Conservation (phyloP, 2,797 vertebrate species). For the Enteromius unitaeniatus region DNA sequence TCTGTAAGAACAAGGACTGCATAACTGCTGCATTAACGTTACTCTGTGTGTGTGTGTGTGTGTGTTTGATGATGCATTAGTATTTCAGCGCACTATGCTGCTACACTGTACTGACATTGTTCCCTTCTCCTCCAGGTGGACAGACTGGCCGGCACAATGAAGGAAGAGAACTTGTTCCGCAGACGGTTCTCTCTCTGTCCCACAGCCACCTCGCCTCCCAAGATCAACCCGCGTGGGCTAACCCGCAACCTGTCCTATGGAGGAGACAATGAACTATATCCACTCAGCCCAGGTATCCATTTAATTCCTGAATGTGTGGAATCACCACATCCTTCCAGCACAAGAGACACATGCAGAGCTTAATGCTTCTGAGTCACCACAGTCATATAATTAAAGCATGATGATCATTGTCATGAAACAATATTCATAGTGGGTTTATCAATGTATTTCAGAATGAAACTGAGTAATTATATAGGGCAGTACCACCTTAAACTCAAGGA, state of each 20-base stretch:
- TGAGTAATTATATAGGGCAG: background rate
- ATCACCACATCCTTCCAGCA: background rate
- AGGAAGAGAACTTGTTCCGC: constrained; percentile 93
- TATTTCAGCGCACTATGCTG: constrained; percentile 9
- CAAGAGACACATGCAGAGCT: background rate
- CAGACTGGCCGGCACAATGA: constrained; percentile 86
- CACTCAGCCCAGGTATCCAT: constrained; percentile 85
- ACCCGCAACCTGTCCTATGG: constrained; percentile 89
- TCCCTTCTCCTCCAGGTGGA: constrained; percentile 74
- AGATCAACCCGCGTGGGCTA: constrained; percentile 85
- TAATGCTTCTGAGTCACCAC: background rate
- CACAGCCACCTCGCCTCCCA: constrained; percentile 86
- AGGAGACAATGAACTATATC: constrained; percentile 85
- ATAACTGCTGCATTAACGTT: constrained; percentile 25
- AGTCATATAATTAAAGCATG: background rate
- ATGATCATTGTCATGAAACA: background rate
- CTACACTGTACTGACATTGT: background rate
- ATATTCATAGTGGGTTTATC: background rate
- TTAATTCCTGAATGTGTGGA: constrained; percentile 31
- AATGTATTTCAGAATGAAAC: background rate
- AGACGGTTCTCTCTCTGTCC: constrained; percentile 93
- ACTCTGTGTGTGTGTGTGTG: constrained; percentile 28
- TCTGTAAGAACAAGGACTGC: constrained; percentile 7
- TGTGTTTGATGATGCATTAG: constrained; percentile 3
- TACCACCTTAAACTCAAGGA: background rate